Conservation (phyloP, 2,888 invertebrate genomes). For the Corythucha ciliata region DNA sequence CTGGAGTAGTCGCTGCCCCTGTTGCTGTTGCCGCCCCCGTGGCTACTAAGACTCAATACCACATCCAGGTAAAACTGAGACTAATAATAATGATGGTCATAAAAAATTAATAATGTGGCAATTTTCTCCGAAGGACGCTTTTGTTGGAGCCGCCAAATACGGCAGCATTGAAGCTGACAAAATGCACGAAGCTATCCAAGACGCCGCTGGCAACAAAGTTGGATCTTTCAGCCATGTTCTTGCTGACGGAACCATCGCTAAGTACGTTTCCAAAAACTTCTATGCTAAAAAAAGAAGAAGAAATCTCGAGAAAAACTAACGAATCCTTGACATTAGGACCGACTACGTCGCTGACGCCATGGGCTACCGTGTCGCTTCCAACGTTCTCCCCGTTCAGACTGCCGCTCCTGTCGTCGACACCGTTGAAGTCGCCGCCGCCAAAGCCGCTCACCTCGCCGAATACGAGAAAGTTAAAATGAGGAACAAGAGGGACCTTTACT, state of each 20-base stretch:
- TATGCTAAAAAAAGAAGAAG: too few species aligned
- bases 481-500: conserved; percentile 24
- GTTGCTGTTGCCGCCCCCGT: conserved; percentile 35
- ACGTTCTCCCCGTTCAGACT: conserved; percentile 40
- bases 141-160: conserved; percentile 41
- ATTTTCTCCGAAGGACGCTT: conserved; percentile 15
- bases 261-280: too few species aligned
- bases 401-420: conserved; percentile 28
- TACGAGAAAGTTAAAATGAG: conserved; percentile 14
- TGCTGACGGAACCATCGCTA: conserved; percentile 35
- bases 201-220: conserved; percentile 39
- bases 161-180: conserved; percentile 42
- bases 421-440: conserved; percentile 22
- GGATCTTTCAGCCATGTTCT: conserved; percentile 44
- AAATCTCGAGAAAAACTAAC: too few species aligned
- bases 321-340: conserved; percentile 41
- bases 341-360: conserved; percentile 44
- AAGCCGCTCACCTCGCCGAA: conserved; percentile 29
- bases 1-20: conserved; percentile 16
- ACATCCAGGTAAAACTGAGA: conserved; percentile 42
- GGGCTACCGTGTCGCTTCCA: conserved; percentile 43
- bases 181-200: conserved; percentile 41
- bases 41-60: conserved; percentile 41
- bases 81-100: background rate
- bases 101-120: background rate